These are phyloP conservation scores for Griposia aprilina DNA, from an alignment of 2,888 invertebrate species.

Conservation along the genomic window DNA sequence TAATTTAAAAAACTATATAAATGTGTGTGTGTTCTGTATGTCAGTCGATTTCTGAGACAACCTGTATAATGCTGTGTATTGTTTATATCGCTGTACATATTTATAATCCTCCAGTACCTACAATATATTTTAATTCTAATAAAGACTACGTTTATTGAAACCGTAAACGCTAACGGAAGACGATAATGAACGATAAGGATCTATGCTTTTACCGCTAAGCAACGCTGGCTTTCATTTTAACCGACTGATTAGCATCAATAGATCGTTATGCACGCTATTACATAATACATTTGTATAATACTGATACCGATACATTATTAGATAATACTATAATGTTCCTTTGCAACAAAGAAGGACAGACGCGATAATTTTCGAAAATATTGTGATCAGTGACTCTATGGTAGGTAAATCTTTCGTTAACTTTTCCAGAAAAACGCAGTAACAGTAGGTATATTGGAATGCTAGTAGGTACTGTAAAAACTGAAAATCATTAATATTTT, in stretches of 20 bases:
- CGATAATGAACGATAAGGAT: conserved; percentile 56
- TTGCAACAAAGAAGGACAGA: background rate
- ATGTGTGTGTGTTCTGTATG: too few relatives aligned
- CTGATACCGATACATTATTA: conserved; percentile 5
- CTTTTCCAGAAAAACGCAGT: background rate
- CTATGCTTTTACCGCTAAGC: conserved; percentile 43
- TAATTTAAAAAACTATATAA: too few relatives aligned
- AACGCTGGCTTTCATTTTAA: conserved; percentile 57
- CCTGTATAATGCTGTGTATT: too few relatives aligned
- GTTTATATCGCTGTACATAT: background rate
- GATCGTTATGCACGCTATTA: conserved; percentile 56
- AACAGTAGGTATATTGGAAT: too few relatives aligned
- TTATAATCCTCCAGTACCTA: background rate
- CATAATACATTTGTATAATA: conserved; percentile 53
- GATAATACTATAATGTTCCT: background rate
- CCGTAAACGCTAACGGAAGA: conserved; percentile 55
- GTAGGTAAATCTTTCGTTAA: background rate
- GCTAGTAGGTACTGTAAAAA: too few relatives aligned
- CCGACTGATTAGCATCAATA: conserved; percentile 50
- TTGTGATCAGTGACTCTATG: background rate
- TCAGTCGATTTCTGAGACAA: too few relatives aligned
- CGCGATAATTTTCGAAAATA: background rate
- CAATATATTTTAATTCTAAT: conserved; percentile 5
- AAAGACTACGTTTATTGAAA: conserved; percentile 22
- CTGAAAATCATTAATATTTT: too few relatives aligned